phyloP scores from a whole-genome alignment of 2,113 vertebrate genomes.

The Semicossyphus pulcher region DNA sequence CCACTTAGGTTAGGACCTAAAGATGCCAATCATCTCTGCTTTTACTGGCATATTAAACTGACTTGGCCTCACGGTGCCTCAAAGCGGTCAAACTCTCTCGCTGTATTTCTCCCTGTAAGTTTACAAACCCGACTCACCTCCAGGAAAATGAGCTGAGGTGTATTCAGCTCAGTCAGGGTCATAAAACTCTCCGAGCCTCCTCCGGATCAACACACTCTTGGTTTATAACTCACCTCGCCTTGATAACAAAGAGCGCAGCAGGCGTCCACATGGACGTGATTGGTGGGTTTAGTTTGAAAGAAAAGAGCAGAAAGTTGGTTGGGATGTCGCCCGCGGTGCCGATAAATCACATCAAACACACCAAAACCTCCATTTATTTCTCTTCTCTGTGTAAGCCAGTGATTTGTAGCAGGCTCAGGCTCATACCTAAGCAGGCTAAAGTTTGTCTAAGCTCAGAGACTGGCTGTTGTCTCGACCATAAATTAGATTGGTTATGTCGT shows the following conservation, averaged over 20 bases:
- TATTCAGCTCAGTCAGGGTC: conserved; percentile 21
- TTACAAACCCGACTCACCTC: conserved; percentile 32
- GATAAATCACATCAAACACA: conserved; percentile 41
- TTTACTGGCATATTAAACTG: conserved; percentile 29
- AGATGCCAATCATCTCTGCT: conserved; percentile 3
- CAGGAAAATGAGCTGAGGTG: conserved; percentile 32
- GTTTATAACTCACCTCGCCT: conserved; percentile 36
- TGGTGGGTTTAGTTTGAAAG: neutral
- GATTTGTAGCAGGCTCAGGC: conserved; percentile 50
- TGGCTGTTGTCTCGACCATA: conserved; percentile 33
- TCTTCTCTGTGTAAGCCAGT: conserved; percentile 34
- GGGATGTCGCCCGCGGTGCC: conserved; percentile 33
- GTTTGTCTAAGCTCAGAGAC: conserved; percentile 40
- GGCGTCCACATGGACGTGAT: conserved; percentile 20
- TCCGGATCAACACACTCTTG: conserved; percentile 29
- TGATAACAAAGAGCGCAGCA: conserved; percentile 22
- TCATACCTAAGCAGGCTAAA: conserved; percentile 27
- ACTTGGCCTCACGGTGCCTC: neutral
- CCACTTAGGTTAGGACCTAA: conserved; percentile 12
- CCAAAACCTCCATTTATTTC: conserved; percentile 22
- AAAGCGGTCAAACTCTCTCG: neutral
- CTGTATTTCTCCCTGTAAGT: conserved; percentile 14
- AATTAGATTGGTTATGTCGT: conserved; percentile 32
- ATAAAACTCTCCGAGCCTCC: conserved; percentile 23
- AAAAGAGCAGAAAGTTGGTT: conserved; percentile 39